phyloP scores from a whole-genome alignment of 92 coral and sea anemone species.

The Zoanthus solanderi region DNA sequence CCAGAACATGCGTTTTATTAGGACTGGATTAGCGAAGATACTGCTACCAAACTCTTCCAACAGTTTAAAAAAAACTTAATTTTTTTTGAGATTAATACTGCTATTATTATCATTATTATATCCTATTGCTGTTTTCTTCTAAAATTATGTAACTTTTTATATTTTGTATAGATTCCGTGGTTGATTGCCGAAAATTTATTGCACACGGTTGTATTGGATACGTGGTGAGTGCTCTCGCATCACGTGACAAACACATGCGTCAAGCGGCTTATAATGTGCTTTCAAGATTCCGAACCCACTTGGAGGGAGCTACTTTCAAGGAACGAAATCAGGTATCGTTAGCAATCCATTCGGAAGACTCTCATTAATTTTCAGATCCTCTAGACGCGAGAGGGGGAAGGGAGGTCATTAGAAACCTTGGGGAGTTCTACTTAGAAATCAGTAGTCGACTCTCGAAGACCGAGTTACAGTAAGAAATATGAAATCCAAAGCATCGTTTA shows the following conservation, averaged over 20 bases:
- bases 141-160: not conserved
- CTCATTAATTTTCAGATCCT: not conserved
- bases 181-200: constrained; percentile 89
- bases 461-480: too few relatives aligned
- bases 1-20: too few relatives aligned
- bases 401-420: too few relatives aligned
- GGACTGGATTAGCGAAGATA: too few relatives aligned
- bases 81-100: too few relatives aligned
- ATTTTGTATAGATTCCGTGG: constrained; percentile 72
- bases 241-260: constrained; percentile 87
- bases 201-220: constrained; percentile 87
- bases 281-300: constrained; percentile 75
- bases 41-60: too few relatives aligned
- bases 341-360: not conserved
- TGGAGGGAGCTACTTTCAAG: constrained; percentile 81
- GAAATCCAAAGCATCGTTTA: too few relatives aligned
- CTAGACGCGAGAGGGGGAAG: too few relatives aligned
- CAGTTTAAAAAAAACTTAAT: too few relatives aligned
- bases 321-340: constrained; percentile 85
- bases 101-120: too few relatives aligned
- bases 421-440: too few relatives aligned
- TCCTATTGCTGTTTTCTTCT: not conserved
- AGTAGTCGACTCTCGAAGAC: too few relatives aligned
- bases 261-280: constrained; percentile 95
- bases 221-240: constrained; percentile 83